These are phyloP conservation scores for Pseudoips prasinana DNA, from an alignment of 2,888 invertebrate genomes.

Conservation along the genomic window DNA sequence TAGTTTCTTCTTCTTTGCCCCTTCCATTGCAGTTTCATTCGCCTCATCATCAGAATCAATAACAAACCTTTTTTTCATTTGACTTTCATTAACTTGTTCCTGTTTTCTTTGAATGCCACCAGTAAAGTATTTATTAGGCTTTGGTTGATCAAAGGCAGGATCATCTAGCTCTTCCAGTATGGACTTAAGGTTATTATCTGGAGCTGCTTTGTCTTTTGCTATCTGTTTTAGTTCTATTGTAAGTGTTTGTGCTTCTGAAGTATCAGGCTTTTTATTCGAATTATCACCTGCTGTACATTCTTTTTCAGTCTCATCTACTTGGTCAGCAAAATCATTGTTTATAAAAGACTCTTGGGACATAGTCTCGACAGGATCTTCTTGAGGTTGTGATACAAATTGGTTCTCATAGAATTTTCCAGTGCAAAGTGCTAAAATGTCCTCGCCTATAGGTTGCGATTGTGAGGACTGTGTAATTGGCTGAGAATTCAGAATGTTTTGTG, in stretches of 20 bases:
- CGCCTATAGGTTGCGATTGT: constrained; percentile 63
- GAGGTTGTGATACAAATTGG: constrained; percentile 51
- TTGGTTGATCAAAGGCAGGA: constrained; percentile 51
- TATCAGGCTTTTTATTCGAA: constrained; percentile 1
- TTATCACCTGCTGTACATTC: constrained; percentile 13
- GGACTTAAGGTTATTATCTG: constrained; percentile 42
- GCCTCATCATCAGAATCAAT: constrained; percentile 71
- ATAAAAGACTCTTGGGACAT: constrained; percentile 20
- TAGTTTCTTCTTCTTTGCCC: constrained; percentile 53
- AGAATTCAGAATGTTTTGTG: constrained; percentile 65
- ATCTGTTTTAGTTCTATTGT: constrained; percentile 7
- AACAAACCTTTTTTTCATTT: constrained; percentile 58
- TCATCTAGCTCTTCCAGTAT: constrained; percentile 66
- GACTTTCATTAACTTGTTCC: constrained; percentile 19
- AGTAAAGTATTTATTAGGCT: constrained; percentile 56
- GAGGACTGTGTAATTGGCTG: constrained; percentile 51
- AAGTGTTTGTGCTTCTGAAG: not conserved
- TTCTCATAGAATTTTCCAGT: constrained; percentile 82
- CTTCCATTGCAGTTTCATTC: constrained; percentile 26
- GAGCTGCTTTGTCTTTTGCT: constrained; percentile 16
- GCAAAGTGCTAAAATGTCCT: constrained; percentile 77
- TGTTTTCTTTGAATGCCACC: constrained; percentile 30
- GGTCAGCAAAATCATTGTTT: constrained; percentile 19
- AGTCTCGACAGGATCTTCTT: constrained; percentile 20
- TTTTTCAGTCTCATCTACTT: constrained; percentile 8